phyloP scores from a whole-genome alignment of 2,888 invertebrate species.

The Patella caerulea region DNA sequence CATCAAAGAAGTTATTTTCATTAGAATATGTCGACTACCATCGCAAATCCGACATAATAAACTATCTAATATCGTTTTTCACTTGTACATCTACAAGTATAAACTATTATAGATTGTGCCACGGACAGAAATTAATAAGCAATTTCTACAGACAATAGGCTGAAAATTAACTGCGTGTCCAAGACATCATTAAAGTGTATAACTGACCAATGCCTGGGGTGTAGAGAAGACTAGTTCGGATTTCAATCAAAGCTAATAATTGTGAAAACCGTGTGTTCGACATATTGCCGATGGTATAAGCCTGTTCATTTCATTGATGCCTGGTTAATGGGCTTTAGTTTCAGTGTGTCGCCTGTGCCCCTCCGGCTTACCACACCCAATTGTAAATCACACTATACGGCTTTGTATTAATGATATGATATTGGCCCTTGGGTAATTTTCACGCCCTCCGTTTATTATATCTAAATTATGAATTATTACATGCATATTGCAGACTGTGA shows the following conservation, averaged over 20 bases:
- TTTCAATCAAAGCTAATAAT: slow-evolving; percentile 4
- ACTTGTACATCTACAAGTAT: too few species aligned
- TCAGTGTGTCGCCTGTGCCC: slow-evolving; percentile 4
- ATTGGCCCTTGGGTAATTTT: background rate
- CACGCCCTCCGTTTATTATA: background rate
- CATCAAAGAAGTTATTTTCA: too few species aligned
- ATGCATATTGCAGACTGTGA: too few species aligned
- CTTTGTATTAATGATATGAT: too few species aligned
- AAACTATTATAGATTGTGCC: too few species aligned
- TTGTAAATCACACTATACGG: slow-evolving; percentile 1
- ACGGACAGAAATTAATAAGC: slow-evolving; percentile 1
- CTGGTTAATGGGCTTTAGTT: slow-evolving; percentile 8
- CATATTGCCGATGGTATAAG: background rate
- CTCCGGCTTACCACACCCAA: slow-evolving; percentile 9
- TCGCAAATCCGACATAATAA: too few species aligned
- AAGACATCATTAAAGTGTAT: slow-evolving; percentile 5
- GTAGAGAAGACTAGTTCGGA: background rate
- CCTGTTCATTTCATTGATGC: background rate
- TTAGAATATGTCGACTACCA: too few species aligned
- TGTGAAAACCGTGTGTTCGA: slow-evolving; percentile 5
- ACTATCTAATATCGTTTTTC: too few species aligned
- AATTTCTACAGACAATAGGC: background rate
- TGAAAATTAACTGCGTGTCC: slow-evolving; percentile 7
- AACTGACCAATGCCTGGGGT: slow-evolving; percentile 4
- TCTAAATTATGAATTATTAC: too few species aligned